phyloP scores from a whole-genome alignment of 2,113 vertebrate species.

The Lamprologus speciosus region DNA sequence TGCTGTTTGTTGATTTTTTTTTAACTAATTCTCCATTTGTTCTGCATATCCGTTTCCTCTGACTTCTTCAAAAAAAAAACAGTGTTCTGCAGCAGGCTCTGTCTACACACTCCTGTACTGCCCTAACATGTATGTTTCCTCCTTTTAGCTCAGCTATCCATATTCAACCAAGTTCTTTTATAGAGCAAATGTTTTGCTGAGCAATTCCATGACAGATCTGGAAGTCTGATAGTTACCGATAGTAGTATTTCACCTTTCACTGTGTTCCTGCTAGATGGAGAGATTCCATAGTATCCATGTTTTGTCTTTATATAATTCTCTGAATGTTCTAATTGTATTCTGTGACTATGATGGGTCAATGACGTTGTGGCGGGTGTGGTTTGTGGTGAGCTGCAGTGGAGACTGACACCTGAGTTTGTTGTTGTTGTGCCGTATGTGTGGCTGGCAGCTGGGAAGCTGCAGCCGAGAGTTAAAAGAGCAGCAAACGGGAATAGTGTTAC shows the following conservation, averaged over 20 bases:
- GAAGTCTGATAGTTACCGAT: not conserved
- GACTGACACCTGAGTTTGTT: not conserved
- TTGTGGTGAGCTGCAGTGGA: not conserved
- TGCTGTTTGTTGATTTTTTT: not conserved
- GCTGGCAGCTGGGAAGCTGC: not conserved
- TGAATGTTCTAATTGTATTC: not conserved
- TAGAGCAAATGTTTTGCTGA: not conserved
- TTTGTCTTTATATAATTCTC: not conserved
- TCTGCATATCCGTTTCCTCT: not conserved
- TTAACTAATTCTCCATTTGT: not conserved
- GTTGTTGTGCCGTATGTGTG: not conserved
- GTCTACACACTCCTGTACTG: not conserved
- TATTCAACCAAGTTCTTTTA: not conserved
- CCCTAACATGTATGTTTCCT: not conserved
- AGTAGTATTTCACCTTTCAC: not conserved
- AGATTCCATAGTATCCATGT: not conserved
- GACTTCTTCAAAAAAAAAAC: not conserved
- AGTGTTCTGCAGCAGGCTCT: not conserved
- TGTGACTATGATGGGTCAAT: not conserved
- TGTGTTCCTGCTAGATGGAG: not conserved
- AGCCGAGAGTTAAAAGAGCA: not conserved
- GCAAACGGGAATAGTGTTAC: not conserved
- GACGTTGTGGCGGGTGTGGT: not conserved
- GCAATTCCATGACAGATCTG: not conserved
- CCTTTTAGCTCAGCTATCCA: not conserved